phyloP scores from a whole-genome alignment of 2,797 vertebrate genomes.

The Argentina silus region DNA sequence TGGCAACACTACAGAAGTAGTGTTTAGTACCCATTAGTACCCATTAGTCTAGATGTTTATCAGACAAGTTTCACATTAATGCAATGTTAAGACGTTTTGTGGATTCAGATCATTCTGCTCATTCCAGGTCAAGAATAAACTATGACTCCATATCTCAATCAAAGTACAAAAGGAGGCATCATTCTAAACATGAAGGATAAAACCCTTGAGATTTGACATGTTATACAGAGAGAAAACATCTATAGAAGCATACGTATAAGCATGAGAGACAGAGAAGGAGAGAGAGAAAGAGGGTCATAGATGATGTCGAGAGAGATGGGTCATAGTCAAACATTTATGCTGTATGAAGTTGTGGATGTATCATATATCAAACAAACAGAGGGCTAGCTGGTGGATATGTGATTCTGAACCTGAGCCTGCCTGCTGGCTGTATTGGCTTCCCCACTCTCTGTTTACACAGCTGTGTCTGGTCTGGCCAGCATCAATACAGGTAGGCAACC shows the following conservation, averaged over 20 bases:
- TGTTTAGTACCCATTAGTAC: constrained; percentile 1
- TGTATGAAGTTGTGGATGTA: constrained; percentile 26
- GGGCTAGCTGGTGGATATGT: constrained; percentile 13
- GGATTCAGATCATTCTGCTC: neutral
- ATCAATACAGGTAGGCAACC: constrained; percentile 53
- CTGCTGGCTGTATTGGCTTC: constrained; percentile 56
- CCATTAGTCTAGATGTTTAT: no score
- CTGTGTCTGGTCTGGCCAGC: constrained; percentile 68
- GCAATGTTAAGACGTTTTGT: neutral
- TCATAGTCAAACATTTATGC: constrained; percentile 60
- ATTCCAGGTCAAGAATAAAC: neutral
- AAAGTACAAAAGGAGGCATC: neutral
- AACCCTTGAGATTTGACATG: neutral
- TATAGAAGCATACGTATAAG: neutral
- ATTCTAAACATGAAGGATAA: neutral
- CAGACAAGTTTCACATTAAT: neutral
- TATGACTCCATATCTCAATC: neutral
- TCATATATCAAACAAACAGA: neutral
- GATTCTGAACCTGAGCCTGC: constrained; percentile 17
- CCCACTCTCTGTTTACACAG: constrained; percentile 68
- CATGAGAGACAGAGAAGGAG: neutral
- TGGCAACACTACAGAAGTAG: constrained; percentile 58
- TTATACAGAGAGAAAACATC: neutral
- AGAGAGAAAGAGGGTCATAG: constrained; percentile 18
- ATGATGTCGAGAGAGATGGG: neutral